Percentiles rank a stretch among this genome's conserved stretches.
These are phyloP conservation scores for Microcaecilia unicolor DNA, from an alignment of 2,797 vertebrate species.

Conservation along the genomic window DNA sequence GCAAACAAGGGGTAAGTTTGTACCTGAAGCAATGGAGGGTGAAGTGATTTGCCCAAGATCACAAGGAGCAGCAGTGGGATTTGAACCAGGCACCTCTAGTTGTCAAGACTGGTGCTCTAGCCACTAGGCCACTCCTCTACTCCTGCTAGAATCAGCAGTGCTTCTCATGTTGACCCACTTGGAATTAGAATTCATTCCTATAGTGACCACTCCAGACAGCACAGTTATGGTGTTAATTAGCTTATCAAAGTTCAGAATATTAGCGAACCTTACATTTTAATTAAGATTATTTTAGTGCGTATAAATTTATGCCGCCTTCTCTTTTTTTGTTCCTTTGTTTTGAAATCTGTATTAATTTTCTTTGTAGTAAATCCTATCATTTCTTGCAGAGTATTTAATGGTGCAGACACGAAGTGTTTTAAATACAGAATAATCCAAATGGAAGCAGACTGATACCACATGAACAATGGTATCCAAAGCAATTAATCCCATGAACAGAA, in stretches of 20 bases:
- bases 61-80: too few relatives aligned
- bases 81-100: too few relatives aligned
- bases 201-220: conserved; percentile 6
- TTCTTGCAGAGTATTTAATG: conserved; percentile 8
- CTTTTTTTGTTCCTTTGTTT: conserved; percentile 1
- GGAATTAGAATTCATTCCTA: conserved; percentile 10
- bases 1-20: too few relatives aligned
- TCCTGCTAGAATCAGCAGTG: not conserved
- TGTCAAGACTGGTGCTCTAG: too few relatives aligned
- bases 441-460: too few relatives aligned
- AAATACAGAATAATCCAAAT: not conserved
- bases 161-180: conserved; percentile 5
- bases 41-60: too few relatives aligned
- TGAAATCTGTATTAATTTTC: not conserved
- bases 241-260: conserved; percentile 14
- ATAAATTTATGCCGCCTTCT: not conserved
- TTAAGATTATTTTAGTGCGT: conserved; percentile 1
- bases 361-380: not conserved
- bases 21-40: too few relatives aligned
- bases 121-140: too few relatives aligned
- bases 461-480: too few relatives aligned
- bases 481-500: too few relatives aligned
- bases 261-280: not conserved
- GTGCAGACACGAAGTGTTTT: conserved; percentile 1
- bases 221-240: conserved; percentile 5